These are phyloP conservation scores for Chironomus riparius DNA, from an alignment of 2,888 invertebrate species.

Conservation along the genomic window DNA sequence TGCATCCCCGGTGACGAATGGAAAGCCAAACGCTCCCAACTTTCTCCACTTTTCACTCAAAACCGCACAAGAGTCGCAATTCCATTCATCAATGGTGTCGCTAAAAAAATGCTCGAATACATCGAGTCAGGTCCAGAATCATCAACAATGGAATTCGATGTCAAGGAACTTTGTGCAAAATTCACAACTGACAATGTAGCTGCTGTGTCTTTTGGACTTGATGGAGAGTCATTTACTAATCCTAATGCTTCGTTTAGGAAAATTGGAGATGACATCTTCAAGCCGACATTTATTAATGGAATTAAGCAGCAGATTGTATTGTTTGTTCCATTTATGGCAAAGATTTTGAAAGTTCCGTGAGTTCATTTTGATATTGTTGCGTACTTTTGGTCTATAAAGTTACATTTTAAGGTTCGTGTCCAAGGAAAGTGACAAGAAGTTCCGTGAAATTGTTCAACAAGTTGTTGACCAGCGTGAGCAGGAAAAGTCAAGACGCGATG, in stretches of 20 bases:
- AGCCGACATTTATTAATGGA: constrained; percentile 11
- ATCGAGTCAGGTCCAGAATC: constrained; percentile 26
- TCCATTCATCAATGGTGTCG: constrained; percentile 9
- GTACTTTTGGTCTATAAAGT: too few species aligned
- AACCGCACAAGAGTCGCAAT: constrained; percentile 11
- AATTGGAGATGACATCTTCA: constrained; percentile 28
- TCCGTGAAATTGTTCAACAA: not conserved
- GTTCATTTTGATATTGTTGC: not conserved
- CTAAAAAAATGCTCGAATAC: constrained; percentile 28
- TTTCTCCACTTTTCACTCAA: not conserved
- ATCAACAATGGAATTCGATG: constrained; percentile 28
- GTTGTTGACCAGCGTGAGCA: not conserved
- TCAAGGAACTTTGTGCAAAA: constrained; percentile 29
- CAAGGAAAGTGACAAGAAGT: not conserved
- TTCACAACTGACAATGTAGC: constrained; percentile 28
- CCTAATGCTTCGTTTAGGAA: constrained; percentile 24
- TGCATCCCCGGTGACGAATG: constrained; percentile 14
- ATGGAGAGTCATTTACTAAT: constrained; percentile 28
- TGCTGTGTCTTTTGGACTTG: constrained; percentile 28
- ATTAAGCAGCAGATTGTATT: constrained; percentile 8
- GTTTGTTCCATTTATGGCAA: constrained; percentile 7
- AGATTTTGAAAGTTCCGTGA: constrained; percentile 13
- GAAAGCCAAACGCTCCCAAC: not conserved
- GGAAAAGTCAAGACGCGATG: not conserved
- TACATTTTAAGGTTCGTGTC: constrained; percentile 9